A percentile compares a stretch with the other conserved stretches of the same genome.
phyloP scores from a whole-genome alignment of 1,140 invertebrate species.

The Cheumatopsyche charites region DNA sequence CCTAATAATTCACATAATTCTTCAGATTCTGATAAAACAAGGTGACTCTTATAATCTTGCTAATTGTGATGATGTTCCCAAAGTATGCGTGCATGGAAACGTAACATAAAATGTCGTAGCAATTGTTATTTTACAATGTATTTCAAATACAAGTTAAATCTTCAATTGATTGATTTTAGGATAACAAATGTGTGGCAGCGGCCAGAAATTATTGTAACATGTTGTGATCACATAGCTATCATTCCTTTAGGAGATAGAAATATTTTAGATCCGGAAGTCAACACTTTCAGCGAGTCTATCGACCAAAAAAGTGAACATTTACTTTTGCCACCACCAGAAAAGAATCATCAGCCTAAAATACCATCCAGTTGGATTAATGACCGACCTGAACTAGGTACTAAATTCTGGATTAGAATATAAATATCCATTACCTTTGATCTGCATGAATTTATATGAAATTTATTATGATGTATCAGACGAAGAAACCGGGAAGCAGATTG shows the following conservation, averaged over 20 bases:
- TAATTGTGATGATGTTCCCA: no score
- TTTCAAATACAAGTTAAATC: no score
- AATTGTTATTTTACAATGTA: no score
- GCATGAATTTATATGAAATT: neutral
- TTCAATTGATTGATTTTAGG: no score
- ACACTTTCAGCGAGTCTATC: neutral
- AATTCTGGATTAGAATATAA: no score
- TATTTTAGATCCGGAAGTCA: neutral
- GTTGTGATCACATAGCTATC: slow-evolving; percentile 55
- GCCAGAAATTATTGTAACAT: slow-evolving; percentile 54
- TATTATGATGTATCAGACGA: neutral
- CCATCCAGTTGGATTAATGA: slow-evolving; percentile 50
- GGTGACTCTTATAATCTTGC: neutral
- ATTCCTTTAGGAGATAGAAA: slow-evolving; percentile 29
- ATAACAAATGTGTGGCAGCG: slow-evolving; percentile 50
- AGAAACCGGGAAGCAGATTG: neutral
- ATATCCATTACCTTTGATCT: slow-evolving; percentile 12
- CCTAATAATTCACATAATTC: neutral
- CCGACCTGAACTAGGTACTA: slow-evolving; percentile 18
- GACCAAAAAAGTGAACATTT: neutral
- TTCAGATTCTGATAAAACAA: neutral
- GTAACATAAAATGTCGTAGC: no score
- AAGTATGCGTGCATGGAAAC: no score
- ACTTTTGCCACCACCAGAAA: slow-evolving; percentile 48
- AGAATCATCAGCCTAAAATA: slow-evolving; percentile 47